Base-by-base conservation (phyloP, 1,140 invertebrate genomes). In the Zaprionus inermis region DNA sequence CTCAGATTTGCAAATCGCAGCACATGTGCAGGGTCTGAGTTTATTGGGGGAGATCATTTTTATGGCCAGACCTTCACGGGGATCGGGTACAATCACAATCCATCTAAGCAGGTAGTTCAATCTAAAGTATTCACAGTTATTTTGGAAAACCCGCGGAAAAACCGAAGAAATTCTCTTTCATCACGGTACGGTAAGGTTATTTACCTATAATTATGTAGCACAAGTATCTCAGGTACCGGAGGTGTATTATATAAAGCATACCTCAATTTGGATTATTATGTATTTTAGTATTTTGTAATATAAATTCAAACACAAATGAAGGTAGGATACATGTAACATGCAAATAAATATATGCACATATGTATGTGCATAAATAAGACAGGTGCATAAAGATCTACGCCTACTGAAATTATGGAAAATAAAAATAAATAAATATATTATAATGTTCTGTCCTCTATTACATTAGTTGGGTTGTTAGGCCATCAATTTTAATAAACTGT, bases 111-210 rank as follows among this genome's bases (percentile, higher is more conserved):
- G 75, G 72, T 85, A 89, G 60, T 34, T 67, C 30, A 59, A 41
- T 28, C 1, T 32, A 12, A 63, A 64, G 72, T 86, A 90, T 86
- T 90, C 82, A 90, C 76, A 73, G 79, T 49, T 59, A 30, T 18
- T 14, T 16, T 78, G 88, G 86, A 91, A 90, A 90, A 88, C 77
- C 86, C 86, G 71, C 32, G 86, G 86, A 63, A 91, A 90, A 90
- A 63, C 88, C 86, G 51, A 28, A n/a, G 24, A 24, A 30, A 49
- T 75, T 73, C 67, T 76, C 88, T 75, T 91, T 90, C 86, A 90
- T 81, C 24, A n/a, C 30, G 30, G 10, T 12, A 2, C 10, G 11
- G n/a, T 7, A 22, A 20, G 16, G 32, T 6, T 64, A 57, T 63
- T 57, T 83, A 83, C 83, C 83, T 86, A 64, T 5, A 46, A 44